Conservation (phyloP, 1,140 invertebrate species). For the Zophobas morio region DNA sequence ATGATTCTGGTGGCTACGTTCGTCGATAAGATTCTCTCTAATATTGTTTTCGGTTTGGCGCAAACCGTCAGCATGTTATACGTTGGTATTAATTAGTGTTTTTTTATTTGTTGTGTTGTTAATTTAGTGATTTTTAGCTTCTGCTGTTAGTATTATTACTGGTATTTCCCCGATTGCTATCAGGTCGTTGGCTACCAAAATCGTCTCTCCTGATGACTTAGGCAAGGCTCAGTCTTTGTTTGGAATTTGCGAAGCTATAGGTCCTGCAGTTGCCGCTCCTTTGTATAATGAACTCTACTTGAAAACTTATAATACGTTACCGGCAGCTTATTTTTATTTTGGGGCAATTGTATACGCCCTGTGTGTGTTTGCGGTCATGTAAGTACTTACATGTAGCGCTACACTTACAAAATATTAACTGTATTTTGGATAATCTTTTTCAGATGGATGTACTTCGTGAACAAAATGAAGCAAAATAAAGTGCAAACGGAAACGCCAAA, state of each 20-base stretch:
- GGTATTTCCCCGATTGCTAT: conserved; percentile 70
- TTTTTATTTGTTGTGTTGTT: conserved; percentile 1
- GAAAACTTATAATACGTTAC: conserved; percentile 66
- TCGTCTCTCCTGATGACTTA: conserved; percentile 71
- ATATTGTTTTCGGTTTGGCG: conserved; percentile 60
- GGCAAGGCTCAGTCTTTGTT: conserved; percentile 74
- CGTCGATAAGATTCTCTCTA: conserved; percentile 62
- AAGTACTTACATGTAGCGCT: background rate
- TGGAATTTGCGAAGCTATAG: conserved; percentile 70
- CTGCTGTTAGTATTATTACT: conserved; percentile 71
- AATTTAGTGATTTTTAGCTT: conserved; percentile 53
- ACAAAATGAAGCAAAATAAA: background rate
- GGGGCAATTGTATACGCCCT: conserved; percentile 62
- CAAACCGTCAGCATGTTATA: conserved; percentile 58
- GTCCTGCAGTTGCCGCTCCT: conserved; percentile 68
- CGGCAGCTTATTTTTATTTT: conserved; percentile 69
- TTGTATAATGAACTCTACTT: conserved; percentile 70
- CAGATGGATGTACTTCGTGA: conserved; percentile 17
- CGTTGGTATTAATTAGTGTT: conserved; percentile 57
- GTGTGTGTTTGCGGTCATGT: conserved; percentile 41
- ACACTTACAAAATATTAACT: background rate
- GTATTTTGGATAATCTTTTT: background rate
- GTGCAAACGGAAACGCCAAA: background rate
- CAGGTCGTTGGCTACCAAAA: conserved; percentile 73
- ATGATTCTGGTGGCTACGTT: conserved; percentile 61